phyloP scores from a whole-genome alignment of 1,140 invertebrate species.

The Diorhabda carinulata region DNA sequence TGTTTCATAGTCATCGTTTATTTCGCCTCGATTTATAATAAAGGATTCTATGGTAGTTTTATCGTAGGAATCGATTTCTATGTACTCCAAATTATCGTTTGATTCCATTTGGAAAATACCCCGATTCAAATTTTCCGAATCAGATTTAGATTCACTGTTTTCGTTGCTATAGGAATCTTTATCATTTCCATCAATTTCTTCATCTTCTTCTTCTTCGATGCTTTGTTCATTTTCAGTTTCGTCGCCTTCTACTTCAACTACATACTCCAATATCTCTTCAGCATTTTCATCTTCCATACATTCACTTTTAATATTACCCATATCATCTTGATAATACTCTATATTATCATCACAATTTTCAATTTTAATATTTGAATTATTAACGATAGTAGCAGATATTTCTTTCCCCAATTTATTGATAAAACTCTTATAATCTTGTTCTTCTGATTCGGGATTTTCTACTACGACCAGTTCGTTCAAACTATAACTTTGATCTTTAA shows the following conservation, averaged over 20 bases:
- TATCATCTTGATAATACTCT: too few relatives aligned
- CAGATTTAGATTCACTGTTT: background rate
- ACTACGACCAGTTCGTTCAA: slow-evolving; percentile 13
- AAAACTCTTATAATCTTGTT: slow-evolving; percentile 11
- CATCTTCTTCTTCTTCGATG: background rate
- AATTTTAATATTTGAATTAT: slow-evolving; percentile 8
- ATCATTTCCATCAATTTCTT: background rate
- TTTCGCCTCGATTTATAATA: slow-evolving; percentile 3
- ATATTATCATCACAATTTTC: background rate
- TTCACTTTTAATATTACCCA: too few relatives aligned
- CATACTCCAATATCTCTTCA: too few relatives aligned
- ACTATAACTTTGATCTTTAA: slow-evolving; percentile 7
- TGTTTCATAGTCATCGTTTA: slow-evolving; percentile 1
- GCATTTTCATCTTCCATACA: too few relatives aligned
- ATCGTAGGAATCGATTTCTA: slow-evolving; percentile 4
- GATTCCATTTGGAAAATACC: too few relatives aligned
- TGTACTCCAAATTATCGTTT: background rate
- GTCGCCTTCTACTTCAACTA: background rate
- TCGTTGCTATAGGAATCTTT: background rate
- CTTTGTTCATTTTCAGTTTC: background rate
- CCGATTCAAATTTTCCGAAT: background rate
- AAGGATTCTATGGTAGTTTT: slow-evolving; percentile 10
- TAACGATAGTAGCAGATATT: slow-evolving; percentile 9
- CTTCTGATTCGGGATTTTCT: slow-evolving; percentile 6
- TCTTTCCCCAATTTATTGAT: slow-evolving; percentile 13